Evolutionary conservation across 1,140 invertebrate species (phyloP).

Genomic region (Lysiphlebus fabarum): DNA sequence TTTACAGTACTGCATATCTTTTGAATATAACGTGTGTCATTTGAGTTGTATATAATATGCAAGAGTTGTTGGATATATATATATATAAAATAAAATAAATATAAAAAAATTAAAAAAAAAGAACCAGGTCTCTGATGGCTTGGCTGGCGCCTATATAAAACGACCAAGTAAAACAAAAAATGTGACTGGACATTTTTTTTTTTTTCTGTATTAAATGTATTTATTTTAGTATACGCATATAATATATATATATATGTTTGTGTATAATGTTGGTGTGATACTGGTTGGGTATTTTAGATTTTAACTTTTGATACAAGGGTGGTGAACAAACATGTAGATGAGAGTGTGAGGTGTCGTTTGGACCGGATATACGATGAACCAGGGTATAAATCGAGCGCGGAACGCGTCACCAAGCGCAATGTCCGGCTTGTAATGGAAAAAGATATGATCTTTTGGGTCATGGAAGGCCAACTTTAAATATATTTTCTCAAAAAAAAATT

Average conservation of each 20-base stretch:
- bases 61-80: background rate
- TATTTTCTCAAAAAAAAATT: background rate
- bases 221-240: too few species aligned
- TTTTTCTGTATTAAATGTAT: too few species aligned
- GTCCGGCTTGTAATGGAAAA: slow-evolving; percentile 35
- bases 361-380: slow-evolving; percentile 20
- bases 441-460: slow-evolving; percentile 28
- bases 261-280: too few species aligned
- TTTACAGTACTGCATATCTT: slow-evolving; percentile 14
- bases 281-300: background rate
- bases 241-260: too few species aligned
- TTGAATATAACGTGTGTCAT: too few species aligned
- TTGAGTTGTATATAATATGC: slow-evolving; percentile 8
- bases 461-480: background rate
- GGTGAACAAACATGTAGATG: too few species aligned
- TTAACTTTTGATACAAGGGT: background rate
- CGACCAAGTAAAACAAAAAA: background rate
- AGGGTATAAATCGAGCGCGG: slow-evolving; percentile 31
- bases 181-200: background rate
- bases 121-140: background rate
- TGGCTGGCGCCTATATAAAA: slow-evolving; percentile 14
- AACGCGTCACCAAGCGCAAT: slow-evolving; percentile 30
- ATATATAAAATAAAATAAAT: too few species aligned
- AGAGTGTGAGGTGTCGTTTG: background rate
- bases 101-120: slow-evolving; percentile 4